Conservation (phyloP, 2,113 vertebrate genomes). For the Tragulus kanchil region DNA sequence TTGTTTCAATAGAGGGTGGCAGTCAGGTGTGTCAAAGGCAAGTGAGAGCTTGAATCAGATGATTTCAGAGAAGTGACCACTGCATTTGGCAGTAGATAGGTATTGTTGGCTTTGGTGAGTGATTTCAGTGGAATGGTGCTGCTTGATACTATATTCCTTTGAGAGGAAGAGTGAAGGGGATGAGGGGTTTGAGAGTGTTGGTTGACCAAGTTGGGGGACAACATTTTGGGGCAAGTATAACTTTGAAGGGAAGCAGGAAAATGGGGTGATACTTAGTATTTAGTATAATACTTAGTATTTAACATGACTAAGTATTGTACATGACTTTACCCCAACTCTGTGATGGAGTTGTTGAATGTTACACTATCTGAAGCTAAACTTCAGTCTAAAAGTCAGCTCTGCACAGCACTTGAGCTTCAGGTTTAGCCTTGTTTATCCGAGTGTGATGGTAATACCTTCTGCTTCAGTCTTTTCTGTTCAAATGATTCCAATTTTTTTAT, state of each 20-base stretch:
- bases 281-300: not conserved
- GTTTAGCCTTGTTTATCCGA: slow-evolving; percentile 31
- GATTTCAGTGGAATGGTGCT: not conserved
- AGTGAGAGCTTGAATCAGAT: not conserved
- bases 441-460: not conserved
- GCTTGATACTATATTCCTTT: not conserved
- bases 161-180: not conserved
- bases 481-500: slow-evolving; percentile 24
- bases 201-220: not conserved
- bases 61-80: slow-evolving; percentile 8
- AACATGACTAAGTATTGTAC: not conserved
- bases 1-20: not conserved
- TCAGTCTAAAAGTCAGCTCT: not conserved
- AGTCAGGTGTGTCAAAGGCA: not conserved
- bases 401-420: not conserved
- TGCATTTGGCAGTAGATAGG: not conserved
- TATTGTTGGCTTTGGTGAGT: not conserved
- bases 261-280: not conserved
- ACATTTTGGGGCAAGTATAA: not conserved
- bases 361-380: not conserved
- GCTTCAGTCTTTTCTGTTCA: slow-evolving; percentile 4
- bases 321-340: not conserved
- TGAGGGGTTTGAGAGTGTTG: not conserved
- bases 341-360: not conserved
- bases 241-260: not conserved